Conservation (phyloP, 2,888 invertebrate genomes). For the Lasioglossum marginatum region DNA sequence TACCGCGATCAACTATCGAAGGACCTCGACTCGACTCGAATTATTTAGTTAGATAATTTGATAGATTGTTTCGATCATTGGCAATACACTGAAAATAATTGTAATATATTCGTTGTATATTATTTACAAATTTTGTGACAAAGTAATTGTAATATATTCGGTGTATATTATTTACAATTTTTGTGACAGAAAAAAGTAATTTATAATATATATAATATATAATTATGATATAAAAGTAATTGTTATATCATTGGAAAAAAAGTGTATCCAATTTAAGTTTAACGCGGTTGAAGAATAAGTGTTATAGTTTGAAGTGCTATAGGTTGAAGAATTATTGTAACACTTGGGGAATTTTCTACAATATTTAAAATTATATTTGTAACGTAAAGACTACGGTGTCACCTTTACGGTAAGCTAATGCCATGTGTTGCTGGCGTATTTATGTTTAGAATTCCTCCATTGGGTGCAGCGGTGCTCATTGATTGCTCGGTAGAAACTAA, state of each 20-base stretch:
- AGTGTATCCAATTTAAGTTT: too few relatives aligned
- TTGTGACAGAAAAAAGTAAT: background rate
- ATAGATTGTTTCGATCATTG: too few relatives aligned
- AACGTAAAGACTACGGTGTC: background rate
- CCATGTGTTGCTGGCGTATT: constrained; percentile 3
- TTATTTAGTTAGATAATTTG: background rate
- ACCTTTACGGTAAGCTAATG: background rate
- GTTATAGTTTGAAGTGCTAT: too few relatives aligned
- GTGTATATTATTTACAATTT: background rate
- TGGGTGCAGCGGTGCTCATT: constrained; percentile 29
- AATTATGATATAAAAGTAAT: too few relatives aligned
- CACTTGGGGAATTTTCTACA: background rate
- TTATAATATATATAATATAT: too few relatives aligned
- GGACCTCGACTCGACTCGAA: background rate
- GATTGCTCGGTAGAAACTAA: constrained; percentile 20
- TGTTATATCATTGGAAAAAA: too few relatives aligned
- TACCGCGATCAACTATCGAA: background rate
- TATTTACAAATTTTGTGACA: background rate
- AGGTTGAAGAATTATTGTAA: background rate
- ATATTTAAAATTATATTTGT: background rate
- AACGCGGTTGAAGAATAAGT: background rate
- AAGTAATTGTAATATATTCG: background rate
- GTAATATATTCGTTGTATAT: background rate
- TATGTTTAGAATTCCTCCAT: constrained; percentile 17
- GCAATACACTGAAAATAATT: too few relatives aligned